Percentiles rank a stretch among this genome's conserved stretches.
These are phyloP conservation scores for Dysdera silvatica DNA, from an alignment of 1,140 invertebrate species.

Conservation along the genomic window DNA sequence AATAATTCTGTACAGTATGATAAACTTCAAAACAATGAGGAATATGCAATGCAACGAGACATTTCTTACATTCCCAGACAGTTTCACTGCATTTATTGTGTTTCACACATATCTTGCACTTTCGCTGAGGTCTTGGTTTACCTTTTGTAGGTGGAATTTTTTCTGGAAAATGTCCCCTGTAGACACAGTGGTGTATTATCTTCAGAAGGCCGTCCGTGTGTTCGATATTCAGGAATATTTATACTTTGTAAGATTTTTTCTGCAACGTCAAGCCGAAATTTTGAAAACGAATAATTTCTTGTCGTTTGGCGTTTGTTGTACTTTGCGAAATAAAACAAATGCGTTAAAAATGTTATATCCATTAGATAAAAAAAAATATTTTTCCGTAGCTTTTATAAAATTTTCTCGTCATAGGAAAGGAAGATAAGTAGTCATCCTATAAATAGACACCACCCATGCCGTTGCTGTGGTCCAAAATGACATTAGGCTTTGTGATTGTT, in stretches of 20 bases:
- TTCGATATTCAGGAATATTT: neutral
- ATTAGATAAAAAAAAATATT: neutral
- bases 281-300: slow-evolving; percentile 4
- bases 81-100: neutral
- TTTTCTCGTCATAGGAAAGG: neutral
- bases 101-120: neutral
- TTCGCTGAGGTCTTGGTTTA: neutral
- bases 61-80: slow-evolving; percentile 2
- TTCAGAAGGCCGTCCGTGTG: neutral
- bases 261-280: neutral
- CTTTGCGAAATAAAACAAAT: neutral
- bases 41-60: neutral
- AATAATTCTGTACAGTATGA: neutral
- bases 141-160: neutral
- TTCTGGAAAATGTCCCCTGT: neutral
- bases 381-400: neutral
- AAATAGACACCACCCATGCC: neutral
- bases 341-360: slow-evolving; percentile 1
- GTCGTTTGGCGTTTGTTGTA: neutral
- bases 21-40: slow-evolving; percentile 2
- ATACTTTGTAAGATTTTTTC: neutral
- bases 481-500: too few relatives aligned
- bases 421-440: neutral
- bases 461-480: neutral
- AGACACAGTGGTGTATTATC: neutral